A percentile compares a stretch with the other conserved stretches of the same genome.
phyloP scores from a whole-genome alignment of 1,140 invertebrate genomes.

The Gonatopus flavifemur region DNA sequence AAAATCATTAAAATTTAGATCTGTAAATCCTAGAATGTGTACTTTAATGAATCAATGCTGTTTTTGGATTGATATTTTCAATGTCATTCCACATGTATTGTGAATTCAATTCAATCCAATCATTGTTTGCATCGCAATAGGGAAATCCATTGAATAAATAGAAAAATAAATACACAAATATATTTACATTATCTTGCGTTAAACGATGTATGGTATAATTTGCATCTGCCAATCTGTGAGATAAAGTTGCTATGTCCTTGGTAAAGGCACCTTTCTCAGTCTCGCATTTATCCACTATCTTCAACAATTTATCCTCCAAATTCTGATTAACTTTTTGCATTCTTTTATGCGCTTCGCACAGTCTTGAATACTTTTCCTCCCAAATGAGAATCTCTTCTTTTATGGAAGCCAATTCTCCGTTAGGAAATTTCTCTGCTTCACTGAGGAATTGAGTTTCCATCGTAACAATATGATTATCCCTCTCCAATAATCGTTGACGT shows the following conservation, averaged over 20 bases:
- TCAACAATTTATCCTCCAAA: constrained; percentile 91
- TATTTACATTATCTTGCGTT: constrained; percentile 88
- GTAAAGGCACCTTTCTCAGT: constrained; percentile 86
- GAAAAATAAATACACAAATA: not conserved
- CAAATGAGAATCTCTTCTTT: constrained; percentile 84
- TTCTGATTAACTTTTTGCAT: constrained; percentile 95
- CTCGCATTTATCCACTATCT: constrained; percentile 91
- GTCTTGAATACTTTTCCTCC: constrained; percentile 86
- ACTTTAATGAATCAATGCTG: not conserved
- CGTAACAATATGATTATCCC: constrained; percentile 79
- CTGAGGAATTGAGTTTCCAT: constrained; percentile 85
- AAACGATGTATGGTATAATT: constrained; percentile 83
- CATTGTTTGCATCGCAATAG: not conserved
- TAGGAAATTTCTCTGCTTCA: constrained; percentile 74
- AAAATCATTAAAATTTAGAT: not conserved
- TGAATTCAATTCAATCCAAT: not conserved
- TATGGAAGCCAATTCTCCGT: constrained; percentile 73
- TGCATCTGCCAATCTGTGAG: constrained; percentile 84
- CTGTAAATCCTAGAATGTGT: constrained; percentile 1
- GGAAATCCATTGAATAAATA: not conserved
- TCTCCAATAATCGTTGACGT: constrained; percentile 76
- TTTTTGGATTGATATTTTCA: not conserved
- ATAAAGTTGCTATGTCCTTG: constrained; percentile 83
- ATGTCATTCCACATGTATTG: not conserved
- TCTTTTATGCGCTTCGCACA: constrained; percentile 91